These are phyloP conservation scores for Etheostoma nigrum DNA, from an alignment of 2,797 vertebrate species.

Conservation along the genomic window DNA sequence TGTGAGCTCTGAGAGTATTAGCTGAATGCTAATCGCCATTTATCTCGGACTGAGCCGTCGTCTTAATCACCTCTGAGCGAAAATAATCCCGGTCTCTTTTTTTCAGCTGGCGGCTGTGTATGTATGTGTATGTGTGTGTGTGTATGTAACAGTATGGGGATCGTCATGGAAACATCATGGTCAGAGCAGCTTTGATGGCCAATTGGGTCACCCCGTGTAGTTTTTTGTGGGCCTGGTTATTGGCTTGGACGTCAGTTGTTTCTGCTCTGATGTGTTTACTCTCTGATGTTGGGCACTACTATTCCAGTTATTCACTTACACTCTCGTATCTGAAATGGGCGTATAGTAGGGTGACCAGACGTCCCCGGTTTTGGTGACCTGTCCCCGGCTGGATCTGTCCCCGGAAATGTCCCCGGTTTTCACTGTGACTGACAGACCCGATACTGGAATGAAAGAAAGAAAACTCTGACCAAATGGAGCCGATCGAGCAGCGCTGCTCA, in stretches of 20 bases:
- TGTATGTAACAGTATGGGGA: background rate
- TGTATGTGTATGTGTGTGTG: too few species aligned
- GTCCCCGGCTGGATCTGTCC: too few species aligned
- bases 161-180: conserved; percentile 55
- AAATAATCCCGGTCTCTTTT: conserved; percentile 16
- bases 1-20: background rate
- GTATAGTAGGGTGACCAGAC: too few species aligned
- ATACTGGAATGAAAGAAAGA: too few species aligned
- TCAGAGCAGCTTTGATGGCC: conserved; percentile 10
- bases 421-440: too few species aligned
- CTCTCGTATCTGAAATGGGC: too few species aligned
- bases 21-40: conserved; percentile 36
- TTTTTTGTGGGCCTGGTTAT: background rate
- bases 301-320: background rate
- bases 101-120: background rate
- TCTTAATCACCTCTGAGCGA: conserved; percentile 16
- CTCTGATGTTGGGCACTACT: background rate
- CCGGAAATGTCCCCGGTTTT: too few species aligned
- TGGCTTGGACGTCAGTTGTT: background rate
- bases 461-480: too few species aligned
- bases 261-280: background rate
- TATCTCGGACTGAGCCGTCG: conserved; percentile 18
- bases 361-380: too few species aligned
- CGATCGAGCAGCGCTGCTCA: too few species aligned
- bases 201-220: conserved; percentile 17